phyloP scores from a whole-genome alignment of 2,888 invertebrate genomes.

The Drosophila seclusa region DNA sequence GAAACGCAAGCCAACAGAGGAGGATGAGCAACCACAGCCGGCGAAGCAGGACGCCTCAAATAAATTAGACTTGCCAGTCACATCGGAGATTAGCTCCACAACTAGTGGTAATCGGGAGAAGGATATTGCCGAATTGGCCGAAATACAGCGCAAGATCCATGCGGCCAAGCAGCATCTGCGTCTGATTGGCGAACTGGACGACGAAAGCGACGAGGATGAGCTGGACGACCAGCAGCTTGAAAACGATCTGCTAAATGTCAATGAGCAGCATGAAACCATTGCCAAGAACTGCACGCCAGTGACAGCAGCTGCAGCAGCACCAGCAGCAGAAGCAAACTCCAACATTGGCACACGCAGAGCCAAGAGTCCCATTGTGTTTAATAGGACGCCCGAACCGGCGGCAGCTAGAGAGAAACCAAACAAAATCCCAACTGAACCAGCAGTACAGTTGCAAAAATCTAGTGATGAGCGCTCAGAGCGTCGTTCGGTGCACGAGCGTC shows the following conservation, averaged over 20 bases:
- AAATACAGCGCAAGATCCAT: slow-evolving; percentile 88
- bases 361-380: slow-evolving; percentile 83
- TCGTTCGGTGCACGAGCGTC: slow-evolving; percentile 85
- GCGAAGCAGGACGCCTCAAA: slow-evolving; percentile 78
- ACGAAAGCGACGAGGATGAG: slow-evolving; percentile 62
- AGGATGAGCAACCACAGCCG: slow-evolving; percentile 42
- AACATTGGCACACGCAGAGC: slow-evolving; percentile 46
- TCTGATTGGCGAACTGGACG: slow-evolving; percentile 85
- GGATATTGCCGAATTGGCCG: slow-evolving; percentile 86
- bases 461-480: slow-evolving; percentile 61
- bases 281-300: slow-evolving; percentile 38
- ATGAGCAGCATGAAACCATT: slow-evolving; percentile 86
- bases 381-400: slow-evolving; percentile 41
- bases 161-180: slow-evolving; percentile 86
- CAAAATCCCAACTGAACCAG: slow-evolving; percentile 14
- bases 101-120: slow-evolving; percentile 81
- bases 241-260: slow-evolving; percentile 88
- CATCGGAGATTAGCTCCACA: slow-evolving; percentile 84
- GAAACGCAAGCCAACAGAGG: slow-evolving; percentile 59
- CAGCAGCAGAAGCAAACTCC: slow-evolving; percentile 17
- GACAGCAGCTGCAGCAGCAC: slow-evolving; percentile 10
- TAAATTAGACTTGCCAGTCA: slow-evolving; percentile 86
- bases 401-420: slow-evolving; percentile 53
- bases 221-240: slow-evolving; percentile 85
- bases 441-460: slow-evolving; percentile 1